Evolutionary conservation across 2,888 invertebrate species (phyloP).

Genomic region (Rugalucina vietnamica): DNA sequence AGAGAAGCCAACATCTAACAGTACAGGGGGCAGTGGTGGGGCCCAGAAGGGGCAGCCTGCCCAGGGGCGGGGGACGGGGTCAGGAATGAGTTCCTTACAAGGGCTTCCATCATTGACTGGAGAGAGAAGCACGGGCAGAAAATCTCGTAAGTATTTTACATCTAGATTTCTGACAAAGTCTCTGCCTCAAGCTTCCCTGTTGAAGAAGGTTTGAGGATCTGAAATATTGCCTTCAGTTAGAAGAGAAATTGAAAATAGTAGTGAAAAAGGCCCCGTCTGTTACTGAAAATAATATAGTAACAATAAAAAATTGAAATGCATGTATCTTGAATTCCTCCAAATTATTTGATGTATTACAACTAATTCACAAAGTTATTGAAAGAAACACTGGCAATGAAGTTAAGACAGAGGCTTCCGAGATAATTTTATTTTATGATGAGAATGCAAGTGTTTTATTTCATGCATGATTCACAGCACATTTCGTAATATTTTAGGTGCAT

Average conservation of each 20-base stretch:
- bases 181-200: no score
- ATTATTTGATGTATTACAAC: neutral
- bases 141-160: slow-evolving; percentile 60
- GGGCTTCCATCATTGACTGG: slow-evolving; percentile 73
- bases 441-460: no score
- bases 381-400: neutral
- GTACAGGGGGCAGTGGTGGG: slow-evolving; percentile 27
- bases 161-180: no score
- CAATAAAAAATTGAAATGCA: neutral
- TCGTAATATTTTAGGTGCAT: no score
- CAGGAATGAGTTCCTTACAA: slow-evolving; percentile 71
- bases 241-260: no score
- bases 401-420: no score
- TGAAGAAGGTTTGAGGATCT: no score
- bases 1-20: slow-evolving; percentile 39
- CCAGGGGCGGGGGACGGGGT: slow-evolving; percentile 42
- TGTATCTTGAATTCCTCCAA: neutral
- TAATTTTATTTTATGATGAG: no score
- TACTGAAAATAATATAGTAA: neutral
- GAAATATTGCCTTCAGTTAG: no score
- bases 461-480: no score
- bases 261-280: no score
- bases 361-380: neutral
- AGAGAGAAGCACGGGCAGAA: slow-evolving; percentile 56
- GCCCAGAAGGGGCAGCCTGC: slow-evolving; percentile 30